Conservation (phyloP, 2,888 invertebrate genomes). For the Subacronicta megacephala region DNA sequence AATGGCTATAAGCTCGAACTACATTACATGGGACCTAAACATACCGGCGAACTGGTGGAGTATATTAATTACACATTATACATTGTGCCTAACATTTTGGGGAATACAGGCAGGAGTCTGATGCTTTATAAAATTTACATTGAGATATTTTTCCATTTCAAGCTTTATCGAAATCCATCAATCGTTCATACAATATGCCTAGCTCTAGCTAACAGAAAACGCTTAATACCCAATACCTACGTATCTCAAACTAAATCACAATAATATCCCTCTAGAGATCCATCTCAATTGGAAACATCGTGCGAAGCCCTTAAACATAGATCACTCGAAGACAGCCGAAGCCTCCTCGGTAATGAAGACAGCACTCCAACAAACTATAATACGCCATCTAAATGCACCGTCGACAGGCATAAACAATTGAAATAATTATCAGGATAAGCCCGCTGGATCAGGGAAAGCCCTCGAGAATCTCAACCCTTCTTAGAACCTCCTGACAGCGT, state of each 20-base stretch:
- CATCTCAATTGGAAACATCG: constrained; percentile 72
- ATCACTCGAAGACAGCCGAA: constrained; percentile 79
- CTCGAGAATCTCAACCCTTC: constrained; percentile 88
- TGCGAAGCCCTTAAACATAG: constrained; percentile 70
- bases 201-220: constrained; percentile 10
- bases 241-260: constrained; percentile 57
- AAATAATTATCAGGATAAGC: constrained; percentile 90
- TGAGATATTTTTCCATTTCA: too few relatives aligned
- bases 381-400: constrained; percentile 88
- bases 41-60: too few relatives aligned
- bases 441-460: constrained; percentile 84
- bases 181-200: too few relatives aligned
- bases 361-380: constrained; percentile 86
- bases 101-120: too few relatives aligned
- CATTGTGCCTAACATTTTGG: too few relatives aligned
- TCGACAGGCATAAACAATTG: constrained; percentile 89
- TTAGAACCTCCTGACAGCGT: constrained; percentile 82
- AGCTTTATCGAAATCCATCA: too few relatives aligned
- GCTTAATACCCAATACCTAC: constrained; percentile 31
- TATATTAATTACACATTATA: too few relatives aligned
- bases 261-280: constrained; percentile 68
- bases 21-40: too few relatives aligned
- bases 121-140: too few relatives aligned
- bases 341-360: constrained; percentile 81
- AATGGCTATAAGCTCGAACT: too few relatives aligned